Evolutionary conservation across 2,888 invertebrate species (phyloP).

Genomic region (Drosophila hawaiiensis): DNA sequence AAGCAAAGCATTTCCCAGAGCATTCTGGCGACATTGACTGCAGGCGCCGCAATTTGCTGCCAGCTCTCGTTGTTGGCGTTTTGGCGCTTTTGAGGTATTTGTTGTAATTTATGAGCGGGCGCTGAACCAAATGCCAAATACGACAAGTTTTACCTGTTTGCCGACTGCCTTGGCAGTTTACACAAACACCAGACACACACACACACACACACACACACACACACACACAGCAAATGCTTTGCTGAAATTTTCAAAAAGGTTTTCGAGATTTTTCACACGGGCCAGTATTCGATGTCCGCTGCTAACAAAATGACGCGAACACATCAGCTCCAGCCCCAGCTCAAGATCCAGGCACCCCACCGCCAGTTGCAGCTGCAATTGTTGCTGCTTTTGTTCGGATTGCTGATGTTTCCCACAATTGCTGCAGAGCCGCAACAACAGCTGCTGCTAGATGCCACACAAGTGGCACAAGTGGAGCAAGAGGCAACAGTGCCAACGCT

Average conservation of each 20-base stretch:
- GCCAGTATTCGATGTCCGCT: slow-evolving; percentile 56
- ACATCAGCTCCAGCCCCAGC: slow-evolving; percentile 28
- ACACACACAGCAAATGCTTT: slow-evolving; percentile 4
- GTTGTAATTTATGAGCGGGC: slow-evolving; percentile 65
- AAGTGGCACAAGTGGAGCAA: slow-evolving; percentile 26
- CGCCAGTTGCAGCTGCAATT: slow-evolving; percentile 5
- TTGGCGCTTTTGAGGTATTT: slow-evolving; percentile 35
- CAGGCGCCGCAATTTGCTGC: slow-evolving; percentile 31
- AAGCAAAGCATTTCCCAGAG: slow-evolving; percentile 45
- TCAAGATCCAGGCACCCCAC: background rate
- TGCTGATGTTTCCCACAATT: slow-evolving; percentile 28
- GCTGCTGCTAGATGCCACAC: slow-evolving; percentile 39
- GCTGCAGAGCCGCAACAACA: slow-evolving; percentile 60
- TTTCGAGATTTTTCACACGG: slow-evolving; percentile 65
- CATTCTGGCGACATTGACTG: slow-evolving; percentile 54
- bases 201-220: slow-evolving; percentile 12
- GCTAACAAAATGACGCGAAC: slow-evolving; percentile 62
- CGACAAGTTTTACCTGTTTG: slow-evolving; percentile 68
- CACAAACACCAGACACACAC: slow-evolving; percentile 7
- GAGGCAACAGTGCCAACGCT: slow-evolving; percentile 28
- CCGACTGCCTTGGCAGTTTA: slow-evolving; percentile 17
- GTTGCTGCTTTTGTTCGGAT: slow-evolving; percentile 18
- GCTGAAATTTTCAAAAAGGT: slow-evolving; percentile 65
- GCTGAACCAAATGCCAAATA: slow-evolving; percentile 72
- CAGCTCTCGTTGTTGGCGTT: slow-evolving; percentile 15